Conservation (phyloP, 35 echinoderm and acorn worm species). For the Chiridota heheva region DNA sequence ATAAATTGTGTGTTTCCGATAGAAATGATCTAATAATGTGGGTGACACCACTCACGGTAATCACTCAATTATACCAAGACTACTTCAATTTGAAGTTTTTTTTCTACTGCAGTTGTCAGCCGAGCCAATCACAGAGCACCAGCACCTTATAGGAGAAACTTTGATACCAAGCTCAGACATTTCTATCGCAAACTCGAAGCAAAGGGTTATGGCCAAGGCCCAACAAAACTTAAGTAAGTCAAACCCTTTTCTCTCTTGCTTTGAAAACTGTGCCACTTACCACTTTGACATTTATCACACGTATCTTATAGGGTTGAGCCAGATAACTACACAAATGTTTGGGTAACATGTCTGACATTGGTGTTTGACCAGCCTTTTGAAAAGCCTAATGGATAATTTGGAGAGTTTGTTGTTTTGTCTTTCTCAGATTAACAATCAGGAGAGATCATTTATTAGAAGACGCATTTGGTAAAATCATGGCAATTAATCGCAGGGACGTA, state of each 20-base stretch:
- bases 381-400: neutral
- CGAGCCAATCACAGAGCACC: constrained; percentile 85
- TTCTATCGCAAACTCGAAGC: constrained; percentile 90
- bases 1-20: too few relatives aligned
- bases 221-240: constrained; percentile 96
- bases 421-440: constrained; percentile 78
- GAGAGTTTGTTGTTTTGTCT: neutral
- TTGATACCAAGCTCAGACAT: constrained; percentile 96
- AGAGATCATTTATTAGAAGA: constrained; percentile 93
- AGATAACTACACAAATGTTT: neutral
- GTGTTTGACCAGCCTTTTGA: too few relatives aligned
- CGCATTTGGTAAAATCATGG: constrained; percentile 94
- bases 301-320: neutral
- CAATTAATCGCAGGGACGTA: constrained; percentile 87
- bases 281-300: neutral
- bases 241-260: neutral
- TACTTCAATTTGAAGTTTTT: too few relatives aligned
- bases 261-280: too few relatives aligned
- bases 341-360: too few relatives aligned
- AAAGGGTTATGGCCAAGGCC: constrained; percentile 94
- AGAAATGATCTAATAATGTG: too few relatives aligned
- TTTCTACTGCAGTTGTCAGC: constrained; percentile 49
- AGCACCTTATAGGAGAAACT: constrained; percentile 87
- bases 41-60: too few relatives aligned
- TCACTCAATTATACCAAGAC: too few relatives aligned